A percentile compares a stretch with the other conserved stretches of the same genome.
Evolutionary conservation across 2,797 vertebrate genomes (phyloP).

Genomic region (Paguma larvata): DNA sequence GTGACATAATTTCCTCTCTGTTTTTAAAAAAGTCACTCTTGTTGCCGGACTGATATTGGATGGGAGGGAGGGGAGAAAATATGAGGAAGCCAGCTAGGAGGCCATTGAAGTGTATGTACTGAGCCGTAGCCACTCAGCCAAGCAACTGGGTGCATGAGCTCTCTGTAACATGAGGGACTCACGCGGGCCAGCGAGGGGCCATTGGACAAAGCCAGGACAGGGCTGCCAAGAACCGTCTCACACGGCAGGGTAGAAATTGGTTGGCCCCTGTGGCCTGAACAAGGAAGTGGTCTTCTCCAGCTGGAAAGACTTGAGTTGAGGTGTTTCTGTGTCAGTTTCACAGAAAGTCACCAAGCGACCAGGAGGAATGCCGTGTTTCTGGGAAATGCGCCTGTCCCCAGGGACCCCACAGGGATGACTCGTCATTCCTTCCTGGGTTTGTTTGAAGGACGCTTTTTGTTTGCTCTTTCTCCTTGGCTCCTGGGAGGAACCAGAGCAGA

Average conservation of each 20-base stretch:
- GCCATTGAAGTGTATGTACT: background rate
- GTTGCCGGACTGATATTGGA: background rate
- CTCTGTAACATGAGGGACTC: background rate
- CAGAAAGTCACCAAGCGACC: background rate
- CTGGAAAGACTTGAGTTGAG: background rate
- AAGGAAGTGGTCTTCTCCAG: background rate
- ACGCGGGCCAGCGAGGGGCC: fast-evolving
- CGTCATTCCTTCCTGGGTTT: background rate
- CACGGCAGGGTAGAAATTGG: background rate
- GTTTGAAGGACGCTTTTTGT: conserved; percentile 61
- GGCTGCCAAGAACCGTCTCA: background rate
- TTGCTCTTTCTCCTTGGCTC: background rate
- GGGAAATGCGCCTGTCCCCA: background rate
- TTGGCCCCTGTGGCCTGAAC: no score
- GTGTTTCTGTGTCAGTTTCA: background rate
- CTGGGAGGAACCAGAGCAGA: background rate
- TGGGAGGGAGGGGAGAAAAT: no score
- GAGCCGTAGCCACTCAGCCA: background rate
- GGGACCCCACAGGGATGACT: background rate
- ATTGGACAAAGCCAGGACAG: background rate
- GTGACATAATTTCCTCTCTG: background rate
- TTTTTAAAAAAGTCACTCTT: background rate
- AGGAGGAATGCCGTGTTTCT: background rate
- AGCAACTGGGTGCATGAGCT: background rate
- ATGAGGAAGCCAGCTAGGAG: background rate